A percentile compares a stretch with the other conserved stretches of the same genome.
phyloP scores from a whole-genome alignment of 2,797 vertebrate species.

The Tenualosa ilisha region DNA sequence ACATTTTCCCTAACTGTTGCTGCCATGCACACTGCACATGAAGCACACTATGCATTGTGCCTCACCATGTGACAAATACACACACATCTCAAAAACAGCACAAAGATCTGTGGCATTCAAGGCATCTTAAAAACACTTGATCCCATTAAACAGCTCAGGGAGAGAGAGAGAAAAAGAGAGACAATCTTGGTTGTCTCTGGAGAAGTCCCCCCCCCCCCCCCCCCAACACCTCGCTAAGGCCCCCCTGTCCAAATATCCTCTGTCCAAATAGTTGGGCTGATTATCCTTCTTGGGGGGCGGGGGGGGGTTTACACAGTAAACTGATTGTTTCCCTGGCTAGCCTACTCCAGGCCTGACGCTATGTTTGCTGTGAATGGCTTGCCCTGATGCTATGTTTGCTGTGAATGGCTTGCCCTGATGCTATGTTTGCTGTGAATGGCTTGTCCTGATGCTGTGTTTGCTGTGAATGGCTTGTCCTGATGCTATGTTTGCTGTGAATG shows the following conservation, averaged over 20 bases:
- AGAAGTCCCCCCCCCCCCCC: background rate
- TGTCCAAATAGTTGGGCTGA: background rate
- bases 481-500: too few species aligned
- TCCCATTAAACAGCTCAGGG: background rate
- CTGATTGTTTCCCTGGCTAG: background rate
- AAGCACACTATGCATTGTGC: background rate
- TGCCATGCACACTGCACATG: background rate
- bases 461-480: too few species aligned
- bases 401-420: too few species aligned
- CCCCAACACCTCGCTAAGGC: background rate
- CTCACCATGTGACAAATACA: background rate
- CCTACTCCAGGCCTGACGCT: background rate
- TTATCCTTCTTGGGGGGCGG: background rate
- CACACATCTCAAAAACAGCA: background rate
- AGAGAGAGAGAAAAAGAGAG: background rate
- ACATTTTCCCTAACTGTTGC: background rate
- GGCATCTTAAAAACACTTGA: background rate
- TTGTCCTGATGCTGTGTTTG: too few species aligned
- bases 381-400: background rate
- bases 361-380: background rate
- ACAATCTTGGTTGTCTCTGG: background rate
- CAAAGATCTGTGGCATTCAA: background rate
- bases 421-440: too few species aligned
- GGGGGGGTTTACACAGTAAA: background rate
- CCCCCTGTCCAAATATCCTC: background rate